phyloP scores from a whole-genome alignment of 2,797 vertebrate genomes.

The Dallia pectoralis region DNA sequence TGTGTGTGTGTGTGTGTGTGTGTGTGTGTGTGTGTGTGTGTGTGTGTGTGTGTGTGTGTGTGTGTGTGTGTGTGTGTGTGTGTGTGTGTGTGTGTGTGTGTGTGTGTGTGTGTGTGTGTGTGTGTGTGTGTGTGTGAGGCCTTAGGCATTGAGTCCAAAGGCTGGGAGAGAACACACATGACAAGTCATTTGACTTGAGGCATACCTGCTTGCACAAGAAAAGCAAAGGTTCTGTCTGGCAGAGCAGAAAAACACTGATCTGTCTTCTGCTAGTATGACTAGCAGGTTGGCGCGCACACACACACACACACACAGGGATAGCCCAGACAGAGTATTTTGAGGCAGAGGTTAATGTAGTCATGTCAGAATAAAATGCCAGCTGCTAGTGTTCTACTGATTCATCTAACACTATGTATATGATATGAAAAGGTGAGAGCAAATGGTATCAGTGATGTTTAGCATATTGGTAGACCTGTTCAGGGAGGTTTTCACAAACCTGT shows the following conservation, averaged over 20 bases:
- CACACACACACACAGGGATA: background rate
- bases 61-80: constrained; percentile 26
- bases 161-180: background rate
- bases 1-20: background rate
- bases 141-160: background rate
- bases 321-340: background rate
- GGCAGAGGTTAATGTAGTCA: constrained; percentile 86
- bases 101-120: constrained; percentile 23
- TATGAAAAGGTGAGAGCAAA: constrained; percentile 16
- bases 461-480: background rate
- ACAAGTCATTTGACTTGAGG: constrained; percentile 4
- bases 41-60: background rate
- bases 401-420: constrained; percentile 38
- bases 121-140: constrained; percentile 39
- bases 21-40: background rate
- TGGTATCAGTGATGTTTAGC: too few relatives aligned
- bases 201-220: too few relatives aligned
- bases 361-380: constrained; percentile 87
- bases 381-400: constrained; percentile 82
- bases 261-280: too few relatives aligned
- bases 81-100: constrained; percentile 10
- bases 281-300: background rate
- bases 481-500: background rate
- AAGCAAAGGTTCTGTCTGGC: too few relatives aligned
- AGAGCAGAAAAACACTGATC: too few relatives aligned